phyloP scores from a whole-genome alignment of 2,113 vertebrate species.

The Myiopsitta monachus region DNA sequence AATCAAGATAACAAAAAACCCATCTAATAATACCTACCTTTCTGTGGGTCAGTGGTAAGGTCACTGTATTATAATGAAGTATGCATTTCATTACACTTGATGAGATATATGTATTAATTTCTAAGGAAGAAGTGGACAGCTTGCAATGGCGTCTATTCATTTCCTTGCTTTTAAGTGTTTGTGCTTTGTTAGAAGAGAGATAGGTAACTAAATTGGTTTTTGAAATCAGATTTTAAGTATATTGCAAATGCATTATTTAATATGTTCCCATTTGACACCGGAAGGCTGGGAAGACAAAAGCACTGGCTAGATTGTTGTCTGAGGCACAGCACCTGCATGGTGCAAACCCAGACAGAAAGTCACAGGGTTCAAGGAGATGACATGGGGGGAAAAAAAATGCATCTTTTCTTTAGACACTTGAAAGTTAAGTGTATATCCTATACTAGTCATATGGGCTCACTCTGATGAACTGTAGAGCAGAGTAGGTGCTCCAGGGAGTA shows the following conservation, averaged over 20 bases:
- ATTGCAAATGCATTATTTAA: neutral
- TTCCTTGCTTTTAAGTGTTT: conserved; percentile 28
- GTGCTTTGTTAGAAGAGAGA: conserved; percentile 16
- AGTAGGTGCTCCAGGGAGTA: neutral
- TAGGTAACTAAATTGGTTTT: conserved; percentile 12
- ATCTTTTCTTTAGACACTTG: neutral
- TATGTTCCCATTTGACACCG: neutral
- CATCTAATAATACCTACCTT: neutral
- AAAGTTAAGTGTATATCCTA: neutral
- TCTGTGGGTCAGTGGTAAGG: neutral
- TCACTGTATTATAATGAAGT: neutral
- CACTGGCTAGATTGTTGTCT: neutral
- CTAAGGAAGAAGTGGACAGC: neutral
- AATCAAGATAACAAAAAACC: neutral
- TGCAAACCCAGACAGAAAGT: neutral
- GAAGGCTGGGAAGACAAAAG: neutral
- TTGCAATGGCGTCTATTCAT: neutral
- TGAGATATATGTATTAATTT: neutral
- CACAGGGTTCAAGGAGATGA: neutral
- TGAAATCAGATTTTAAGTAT: neutral
- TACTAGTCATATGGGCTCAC: neutral
- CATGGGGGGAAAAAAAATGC: neutral
- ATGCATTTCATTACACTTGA: conserved; percentile 24
- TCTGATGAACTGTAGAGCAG: neutral
- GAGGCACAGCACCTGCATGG: neutral